Evolutionary conservation across 2,888 invertebrate species (phyloP).

Genomic region (Dolichopus griseipennis): DNA sequence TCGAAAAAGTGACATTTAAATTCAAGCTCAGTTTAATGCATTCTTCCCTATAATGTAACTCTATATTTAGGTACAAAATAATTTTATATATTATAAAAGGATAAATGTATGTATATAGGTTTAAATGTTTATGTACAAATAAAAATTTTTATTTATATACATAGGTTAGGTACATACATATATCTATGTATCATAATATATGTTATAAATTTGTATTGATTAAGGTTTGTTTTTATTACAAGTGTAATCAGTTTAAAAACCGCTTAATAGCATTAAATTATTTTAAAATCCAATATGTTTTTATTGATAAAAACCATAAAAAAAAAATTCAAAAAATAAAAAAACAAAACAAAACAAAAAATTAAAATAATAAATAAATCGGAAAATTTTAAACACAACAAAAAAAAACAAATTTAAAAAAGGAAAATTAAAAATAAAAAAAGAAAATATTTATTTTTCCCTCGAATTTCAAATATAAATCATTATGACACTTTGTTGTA

Average conservation of each 20-base stretch:
- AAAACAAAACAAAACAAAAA: background rate
- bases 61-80: too few relatives aligned
- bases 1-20: too few relatives aligned
- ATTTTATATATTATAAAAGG: too few relatives aligned
- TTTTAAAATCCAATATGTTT: background rate
- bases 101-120: too few relatives aligned
- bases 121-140: too few relatives aligned
- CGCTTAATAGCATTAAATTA: background rate
- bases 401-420: background rate
- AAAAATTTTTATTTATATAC: too few relatives aligned
- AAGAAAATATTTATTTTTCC: background rate
- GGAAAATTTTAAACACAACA: background rate
- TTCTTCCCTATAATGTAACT: too few relatives aligned
- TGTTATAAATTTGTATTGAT: too few relatives aligned
- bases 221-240: background rate
- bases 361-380: too few relatives aligned
- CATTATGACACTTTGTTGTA: conserved; percentile 4
- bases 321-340: background rate
- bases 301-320: background rate
- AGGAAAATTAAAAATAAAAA: background rate
- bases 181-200: too few relatives aligned
- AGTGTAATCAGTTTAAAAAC: conserved; percentile 4
- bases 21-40: too few relatives aligned
- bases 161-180: too few relatives aligned
- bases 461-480: background rate